phyloP scores from a whole-genome alignment of 2,113 vertebrate genomes.

The Etia nguti region DNA sequence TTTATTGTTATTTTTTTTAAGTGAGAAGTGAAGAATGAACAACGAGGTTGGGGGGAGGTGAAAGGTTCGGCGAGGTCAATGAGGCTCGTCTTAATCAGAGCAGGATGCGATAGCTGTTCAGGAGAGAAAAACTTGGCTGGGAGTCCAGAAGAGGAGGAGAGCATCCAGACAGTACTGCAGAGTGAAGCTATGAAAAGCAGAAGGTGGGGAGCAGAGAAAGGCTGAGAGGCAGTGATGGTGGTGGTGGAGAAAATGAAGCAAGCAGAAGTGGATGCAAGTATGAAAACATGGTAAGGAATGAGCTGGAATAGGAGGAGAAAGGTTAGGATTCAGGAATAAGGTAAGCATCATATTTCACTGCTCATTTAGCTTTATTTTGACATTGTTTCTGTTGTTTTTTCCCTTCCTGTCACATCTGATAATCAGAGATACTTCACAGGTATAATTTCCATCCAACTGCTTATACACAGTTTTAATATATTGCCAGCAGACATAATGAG shows the following conservation, averaged over 20 bases:
- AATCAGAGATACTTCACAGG: neutral
- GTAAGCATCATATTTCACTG: neutral
- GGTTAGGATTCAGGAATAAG: neutral
- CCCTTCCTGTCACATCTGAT: neutral
- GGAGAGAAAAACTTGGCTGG: neutral
- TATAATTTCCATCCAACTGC: neutral
- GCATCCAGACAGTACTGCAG: neutral
- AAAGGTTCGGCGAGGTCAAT: neutral
- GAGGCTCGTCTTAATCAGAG: neutral
- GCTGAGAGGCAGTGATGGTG: neutral
- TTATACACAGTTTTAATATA: neutral
- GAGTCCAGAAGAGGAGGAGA: neutral
- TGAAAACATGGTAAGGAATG: neutral
- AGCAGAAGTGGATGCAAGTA: neutral
- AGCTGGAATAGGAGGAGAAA: neutral
- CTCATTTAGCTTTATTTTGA: neutral
- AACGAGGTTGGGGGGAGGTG: neutral
- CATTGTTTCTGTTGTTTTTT: neutral
- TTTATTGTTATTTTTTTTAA: fast-evolving
- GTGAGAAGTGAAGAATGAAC: neutral
- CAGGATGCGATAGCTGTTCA: neutral
- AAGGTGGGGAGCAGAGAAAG: neutral
- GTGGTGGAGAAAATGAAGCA: neutral
- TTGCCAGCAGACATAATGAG: neutral
- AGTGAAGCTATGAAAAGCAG: neutral